A percentile compares a stretch with the other conserved stretches of the same genome.
phyloP scores from a whole-genome alignment of 2,797 vertebrate species.

The Rhinoraja longicauda region DNA sequence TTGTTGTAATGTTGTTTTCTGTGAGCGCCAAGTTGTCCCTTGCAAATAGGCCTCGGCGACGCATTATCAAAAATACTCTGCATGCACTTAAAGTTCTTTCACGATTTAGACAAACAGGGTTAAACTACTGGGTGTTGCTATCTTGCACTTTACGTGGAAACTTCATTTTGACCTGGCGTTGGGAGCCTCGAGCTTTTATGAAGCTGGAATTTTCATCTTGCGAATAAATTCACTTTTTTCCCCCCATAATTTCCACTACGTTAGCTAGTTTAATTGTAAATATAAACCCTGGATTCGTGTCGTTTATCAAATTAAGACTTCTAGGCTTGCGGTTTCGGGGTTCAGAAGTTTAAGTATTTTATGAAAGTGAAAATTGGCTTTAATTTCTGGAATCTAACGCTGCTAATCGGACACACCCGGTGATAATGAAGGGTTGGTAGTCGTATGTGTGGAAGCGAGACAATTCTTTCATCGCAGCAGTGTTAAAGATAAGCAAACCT shows the following conservation, averaged over 20 bases:
- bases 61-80: not conserved
- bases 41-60: conserved; percentile 7
- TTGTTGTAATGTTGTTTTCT: not conserved
- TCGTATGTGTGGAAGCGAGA: not conserved
- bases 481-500: not conserved
- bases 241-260: too few relatives aligned
- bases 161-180: not conserved
- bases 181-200: not conserved
- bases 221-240: not conserved
- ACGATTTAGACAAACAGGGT: not conserved
- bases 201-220: too few relatives aligned
- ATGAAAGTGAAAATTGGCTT: not conserved
- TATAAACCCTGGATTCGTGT: not conserved
- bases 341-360: not conserved
- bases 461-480: not conserved
- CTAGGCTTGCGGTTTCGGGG: not conserved
- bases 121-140: too few relatives aligned
- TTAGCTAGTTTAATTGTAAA: not conserved
- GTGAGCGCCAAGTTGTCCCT: too few relatives aligned
- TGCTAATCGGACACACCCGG: not conserved
- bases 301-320: not conserved
- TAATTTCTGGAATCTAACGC: not conserved
- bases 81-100: not conserved
- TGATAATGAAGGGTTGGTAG: not conserved
- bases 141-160: not conserved